Percentiles rank a stretch among this genome's conserved stretches.
These are phyloP conservation scores for Neoascia interrupta DNA, from an alignment of 2,888 invertebrate genomes.

Conservation along the genomic window DNA sequence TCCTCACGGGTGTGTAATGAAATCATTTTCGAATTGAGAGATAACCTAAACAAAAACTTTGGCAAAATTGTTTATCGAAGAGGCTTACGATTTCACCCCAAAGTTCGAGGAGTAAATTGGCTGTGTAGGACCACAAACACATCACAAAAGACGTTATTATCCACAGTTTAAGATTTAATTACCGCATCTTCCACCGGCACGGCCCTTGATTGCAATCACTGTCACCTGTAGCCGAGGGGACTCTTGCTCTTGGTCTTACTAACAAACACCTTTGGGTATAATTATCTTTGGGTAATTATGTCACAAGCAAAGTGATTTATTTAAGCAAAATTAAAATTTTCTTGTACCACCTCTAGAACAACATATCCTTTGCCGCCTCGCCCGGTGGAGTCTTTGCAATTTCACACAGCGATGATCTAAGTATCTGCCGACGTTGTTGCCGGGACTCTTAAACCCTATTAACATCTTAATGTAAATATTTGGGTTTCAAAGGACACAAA, in stretches of 20 bases:
- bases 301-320: constrained; percentile 43
- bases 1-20: too few relatives aligned
- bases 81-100: too few relatives aligned
- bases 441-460: constrained; percentile 36
- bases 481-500: constrained; percentile 42
- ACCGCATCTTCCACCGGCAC: too few relatives aligned
- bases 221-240: neutral
- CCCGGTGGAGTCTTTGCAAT: constrained; percentile 13
- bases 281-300: constrained; percentile 55
- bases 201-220: too few relatives aligned
- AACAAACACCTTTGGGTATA: constrained; percentile 32
- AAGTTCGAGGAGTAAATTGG: too few relatives aligned
- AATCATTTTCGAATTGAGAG: too few relatives aligned
- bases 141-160: too few relatives aligned
- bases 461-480: constrained; percentile 59
- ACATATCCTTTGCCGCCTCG: constrained; percentile 1
- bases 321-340: constrained; percentile 27
- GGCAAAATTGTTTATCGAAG: too few relatives aligned
- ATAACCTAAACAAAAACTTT: too few relatives aligned
- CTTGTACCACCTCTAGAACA: constrained; percentile 31
- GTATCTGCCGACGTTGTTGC: neutral
- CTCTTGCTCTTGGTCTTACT: neutral
- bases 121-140: too few relatives aligned
- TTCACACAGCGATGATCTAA: neutral
- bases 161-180: too few relatives aligned